Percentiles rank a stretch among this genome's conserved stretches.
phyloP scores from a whole-genome alignment of 2,797 vertebrate species.

The Enteromius radiatus region DNA sequence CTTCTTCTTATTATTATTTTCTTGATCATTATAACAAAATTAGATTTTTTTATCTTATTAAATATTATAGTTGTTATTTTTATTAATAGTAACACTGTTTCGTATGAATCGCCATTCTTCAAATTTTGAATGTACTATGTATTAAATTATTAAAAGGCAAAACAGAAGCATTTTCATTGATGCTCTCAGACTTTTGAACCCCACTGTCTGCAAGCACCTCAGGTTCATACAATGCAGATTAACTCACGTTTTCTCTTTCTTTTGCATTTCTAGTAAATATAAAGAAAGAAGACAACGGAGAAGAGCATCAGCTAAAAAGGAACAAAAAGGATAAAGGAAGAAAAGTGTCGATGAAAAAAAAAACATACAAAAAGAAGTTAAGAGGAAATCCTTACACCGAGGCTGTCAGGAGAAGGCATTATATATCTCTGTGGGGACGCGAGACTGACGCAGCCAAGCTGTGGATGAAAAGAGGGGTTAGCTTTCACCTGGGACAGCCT shows the following conservation, averaged over 20 bases:
- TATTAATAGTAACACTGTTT: neutral
- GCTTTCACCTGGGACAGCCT: slow-evolving; percentile 70
- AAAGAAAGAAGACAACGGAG: slow-evolving; percentile 69
- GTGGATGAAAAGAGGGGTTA: slow-evolving; percentile 57
- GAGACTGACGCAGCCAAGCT: slow-evolving; percentile 68
- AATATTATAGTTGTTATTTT: neutral
- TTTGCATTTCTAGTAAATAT: slow-evolving; percentile 78
- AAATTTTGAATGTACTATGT: neutral
- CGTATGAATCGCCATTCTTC: neutral
- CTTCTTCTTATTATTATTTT: neutral
- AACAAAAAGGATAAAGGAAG: slow-evolving; percentile 64
- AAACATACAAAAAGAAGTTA: slow-evolving; percentile 67
- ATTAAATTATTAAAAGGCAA: neutral
- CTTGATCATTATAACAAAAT: neutral
- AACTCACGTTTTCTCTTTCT: slow-evolving; percentile 64
- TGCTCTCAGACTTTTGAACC: neutral
- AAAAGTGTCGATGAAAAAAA: slow-evolving; percentile 64
- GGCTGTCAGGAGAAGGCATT: slow-evolving; percentile 67
- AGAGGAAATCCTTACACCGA: slow-evolving; percentile 68
- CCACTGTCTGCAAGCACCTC: neutral
- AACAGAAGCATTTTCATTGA: neutral
- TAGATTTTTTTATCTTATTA: neutral
- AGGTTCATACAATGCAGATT: slow-evolving; percentile 24
- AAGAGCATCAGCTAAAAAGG: slow-evolving; percentile 73
- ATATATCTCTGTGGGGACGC: slow-evolving; percentile 61